Conservation (phyloP, 2,797 vertebrate species). For the Premnoplex brunnescens region DNA sequence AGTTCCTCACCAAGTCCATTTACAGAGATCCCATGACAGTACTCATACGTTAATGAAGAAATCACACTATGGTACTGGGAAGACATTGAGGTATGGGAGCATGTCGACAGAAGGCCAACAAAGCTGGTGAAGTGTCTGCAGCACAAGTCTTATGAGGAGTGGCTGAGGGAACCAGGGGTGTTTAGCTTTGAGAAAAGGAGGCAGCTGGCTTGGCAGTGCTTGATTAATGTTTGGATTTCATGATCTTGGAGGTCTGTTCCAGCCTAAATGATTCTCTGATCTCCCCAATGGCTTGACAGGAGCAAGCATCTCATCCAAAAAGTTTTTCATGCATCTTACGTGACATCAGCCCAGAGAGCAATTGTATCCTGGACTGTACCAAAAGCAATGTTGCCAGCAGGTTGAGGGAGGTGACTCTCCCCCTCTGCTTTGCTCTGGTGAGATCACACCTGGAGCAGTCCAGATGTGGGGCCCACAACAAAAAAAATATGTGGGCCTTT, state of each 20-base stretch:
- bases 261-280: background rate
- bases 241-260: background rate
- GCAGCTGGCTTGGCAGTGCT: background rate
- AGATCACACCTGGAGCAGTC: background rate
- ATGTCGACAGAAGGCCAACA: background rate
- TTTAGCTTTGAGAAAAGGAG: background rate
- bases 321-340: background rate
- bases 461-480: background rate
- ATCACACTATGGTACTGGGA: background rate
- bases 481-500: background rate
- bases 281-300: background rate
- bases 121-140: background rate
- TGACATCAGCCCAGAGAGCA: background rate
- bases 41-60: background rate
- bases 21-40: background rate
- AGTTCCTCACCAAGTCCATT: background rate
- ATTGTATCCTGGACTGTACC: background rate
- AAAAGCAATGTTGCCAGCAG: background rate
- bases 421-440: background rate
- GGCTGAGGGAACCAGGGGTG: rapidly evolving
- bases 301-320: background rate
- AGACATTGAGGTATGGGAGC: background rate
- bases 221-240: background rate
- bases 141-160: background rate
- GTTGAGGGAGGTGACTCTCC: rapidly evolving